These are phyloP conservation scores for Griposia aprilina DNA, from an alignment of 2,888 invertebrate genomes.

Conservation along the genomic window DNA sequence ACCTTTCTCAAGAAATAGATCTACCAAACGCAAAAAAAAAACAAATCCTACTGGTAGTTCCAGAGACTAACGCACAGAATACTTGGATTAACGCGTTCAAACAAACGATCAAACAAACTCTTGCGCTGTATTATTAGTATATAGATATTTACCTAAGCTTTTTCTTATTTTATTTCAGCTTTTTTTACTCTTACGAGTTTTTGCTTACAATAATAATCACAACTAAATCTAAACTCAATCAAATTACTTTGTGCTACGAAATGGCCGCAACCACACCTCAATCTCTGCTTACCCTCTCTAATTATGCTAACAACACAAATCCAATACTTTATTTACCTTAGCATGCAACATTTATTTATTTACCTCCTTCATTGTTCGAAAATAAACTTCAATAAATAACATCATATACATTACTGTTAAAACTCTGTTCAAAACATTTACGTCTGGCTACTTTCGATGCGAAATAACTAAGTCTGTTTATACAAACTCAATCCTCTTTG, in stretches of 20 bases:
- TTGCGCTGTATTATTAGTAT: no score
- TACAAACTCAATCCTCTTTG: conserved; percentile 26
- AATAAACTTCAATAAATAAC: conserved; percentile 56
- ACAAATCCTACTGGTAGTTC: no score
- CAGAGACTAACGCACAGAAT: no score
- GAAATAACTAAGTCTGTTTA: conserved; percentile 56
- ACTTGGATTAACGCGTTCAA: no score
- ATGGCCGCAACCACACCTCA: not conserved
- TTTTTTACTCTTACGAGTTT: not conserved
- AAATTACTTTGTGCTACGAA: not conserved
- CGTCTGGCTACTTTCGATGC: conserved; percentile 56
- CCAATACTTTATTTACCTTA: conserved; percentile 32
- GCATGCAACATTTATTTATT: conserved; percentile 31
- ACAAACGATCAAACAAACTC: no score
- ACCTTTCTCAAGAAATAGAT: no score
- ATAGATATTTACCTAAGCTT: not conserved
- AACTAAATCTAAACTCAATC: not conserved
- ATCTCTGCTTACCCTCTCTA: not conserved
- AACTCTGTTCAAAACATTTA: conserved; percentile 36
- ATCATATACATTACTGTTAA: conserved; percentile 33
- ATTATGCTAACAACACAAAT: conserved; percentile 34
- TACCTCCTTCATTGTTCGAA: conserved; percentile 46
- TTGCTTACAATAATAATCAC: not conserved
- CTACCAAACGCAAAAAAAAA: no score
- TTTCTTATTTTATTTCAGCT: not conserved